Base-by-base conservation (phyloP, 2,113 vertebrate genomes). In the Sigmodon hispidus region DNA sequence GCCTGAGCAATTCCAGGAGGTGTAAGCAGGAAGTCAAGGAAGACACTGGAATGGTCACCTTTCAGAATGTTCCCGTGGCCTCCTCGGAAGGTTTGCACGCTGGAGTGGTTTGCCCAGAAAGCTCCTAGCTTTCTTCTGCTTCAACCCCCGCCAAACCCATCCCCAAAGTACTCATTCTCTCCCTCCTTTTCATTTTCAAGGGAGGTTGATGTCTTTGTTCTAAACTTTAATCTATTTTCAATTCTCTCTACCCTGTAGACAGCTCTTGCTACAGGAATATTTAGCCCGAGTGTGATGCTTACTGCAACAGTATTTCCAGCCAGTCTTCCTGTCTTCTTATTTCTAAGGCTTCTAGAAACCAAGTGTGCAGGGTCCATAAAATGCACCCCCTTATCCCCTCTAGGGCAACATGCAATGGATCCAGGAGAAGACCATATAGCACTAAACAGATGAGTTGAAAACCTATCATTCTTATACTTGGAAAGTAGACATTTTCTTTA, bases 71-170 rank as follows among this genome's bases (percentile, higher is more conserved):
- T 40, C 90, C 4, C 19, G 15, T 24, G 57, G 69, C 50, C 34
- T 34, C 43, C 73, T 48, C 0, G 24, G 50, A 50, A 50, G 22
- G 29, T 15, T 43, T 50, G 45, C 19, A 11, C 40, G 50, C 52
- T 4, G 48, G 26, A 22, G 24, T 22, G 45, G 72, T 40, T 43
- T 17, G 11, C 90, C 61, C 65, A 87, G 22, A 19, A 5, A 67
- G 0, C 17, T 19, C 7, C 4, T 0, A 22, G 0, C 8, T 70
- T 31, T 22, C 40, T 24, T 13, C 21, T 40, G 34, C 3, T 29
- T 19, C 48, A n/a, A 52, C 40, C 17, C 17, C 21, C 19, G 13
- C 16, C 45, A 6, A 50, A 57, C 17, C 36, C 55, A 40, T 12
- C 24, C 21, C 24, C 48, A 7, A 52, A 61, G 13, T 7, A 29